Evolutionary conservation across 1,140 invertebrate species (phyloP), one percentile per base, ranked within the genome.

Genomic region (Drosophila sproati): DNA sequence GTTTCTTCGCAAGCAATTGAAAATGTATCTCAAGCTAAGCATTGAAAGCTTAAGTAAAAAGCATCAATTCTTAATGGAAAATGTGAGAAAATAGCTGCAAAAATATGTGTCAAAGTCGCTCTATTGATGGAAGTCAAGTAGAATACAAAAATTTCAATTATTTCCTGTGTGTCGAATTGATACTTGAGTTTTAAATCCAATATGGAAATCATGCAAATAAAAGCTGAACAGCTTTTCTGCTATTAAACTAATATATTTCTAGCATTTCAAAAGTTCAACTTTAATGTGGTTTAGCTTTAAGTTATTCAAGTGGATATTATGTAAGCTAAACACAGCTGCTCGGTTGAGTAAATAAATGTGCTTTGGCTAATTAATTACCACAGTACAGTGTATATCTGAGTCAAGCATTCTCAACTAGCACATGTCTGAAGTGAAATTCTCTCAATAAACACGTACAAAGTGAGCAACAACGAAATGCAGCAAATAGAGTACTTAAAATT

Each of bases 31-130:
- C 55, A 43, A 12, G 29, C 39, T 8, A 60, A 48, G 60, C 60
- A 29, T 60, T 45, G n/a, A 39, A 56, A 34, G 59, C 34, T 62
- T 62, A 62, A 62, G 60, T 51, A 51, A 62, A 62, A 50, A 37
- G 47, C 45, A 62, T 62, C 48, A 50, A 62, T 62, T 62, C 8
- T 29, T 34, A 32, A 59, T 12, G 56, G 32, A 20, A 20, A 20
- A 59, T 12, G n/a, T 45, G 5, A 34, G n/a, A 12, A 60, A 10
- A 48, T 29, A 34, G 20, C 3, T 37, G 12, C 10, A 12, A 50
- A 60, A 32, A 56, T 56, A 31, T 57, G 20, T 57, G 55, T 12
- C 37, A 39, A 57, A 41, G 28, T 28, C 28, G 57, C 41, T 12
- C 4, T 12, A 28, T 43, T 43, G 10, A 43, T 43, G 39, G 39